These are phyloP conservation scores for Argyra leucocephala DNA, from an alignment of 2,888 invertebrate genomes.

Conservation along the genomic window DNA sequence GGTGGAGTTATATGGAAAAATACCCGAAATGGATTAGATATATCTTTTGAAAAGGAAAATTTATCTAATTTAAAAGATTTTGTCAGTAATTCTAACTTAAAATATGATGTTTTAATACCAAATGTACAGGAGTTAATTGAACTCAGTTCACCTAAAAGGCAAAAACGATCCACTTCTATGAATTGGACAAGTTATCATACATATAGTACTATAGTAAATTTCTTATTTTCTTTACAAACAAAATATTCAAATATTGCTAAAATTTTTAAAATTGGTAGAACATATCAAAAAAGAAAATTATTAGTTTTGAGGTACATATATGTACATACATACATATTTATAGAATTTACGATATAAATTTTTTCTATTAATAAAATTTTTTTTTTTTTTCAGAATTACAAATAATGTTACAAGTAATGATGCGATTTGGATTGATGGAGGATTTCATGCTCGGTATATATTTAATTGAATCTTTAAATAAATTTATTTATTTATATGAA, in stretches of 20 bases:
- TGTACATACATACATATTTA: too few relatives aligned
- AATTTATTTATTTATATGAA: too few relatives aligned
- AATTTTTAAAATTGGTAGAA: not conserved
- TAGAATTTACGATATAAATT: too few relatives aligned
- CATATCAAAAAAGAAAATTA: not conserved
- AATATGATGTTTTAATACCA: not conserved
- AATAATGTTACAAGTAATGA: conserved; percentile 53
- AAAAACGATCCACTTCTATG: not conserved
- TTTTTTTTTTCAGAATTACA: conserved; percentile 50
- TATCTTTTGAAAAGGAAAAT: not conserved
- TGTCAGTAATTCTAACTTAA: not conserved
- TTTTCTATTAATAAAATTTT: too few relatives aligned
- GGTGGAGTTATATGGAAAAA: too few relatives aligned
- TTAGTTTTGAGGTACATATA: not conserved
- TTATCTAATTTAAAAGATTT: not conserved
- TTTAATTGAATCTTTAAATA: too few relatives aligned
- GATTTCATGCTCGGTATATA: conserved; percentile 71
- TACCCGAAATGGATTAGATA: not conserved
- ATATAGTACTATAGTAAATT: not conserved
- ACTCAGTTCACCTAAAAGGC: not conserved
- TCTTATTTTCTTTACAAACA: not conserved
- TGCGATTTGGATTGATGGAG: conserved; percentile 66
- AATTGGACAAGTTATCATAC: not conserved
- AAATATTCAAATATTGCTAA: not conserved
- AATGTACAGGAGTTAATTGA: not conserved